Conservation (phyloP, 64 coral and sea anemone genomes). For the Porites australiensis region DNA sequence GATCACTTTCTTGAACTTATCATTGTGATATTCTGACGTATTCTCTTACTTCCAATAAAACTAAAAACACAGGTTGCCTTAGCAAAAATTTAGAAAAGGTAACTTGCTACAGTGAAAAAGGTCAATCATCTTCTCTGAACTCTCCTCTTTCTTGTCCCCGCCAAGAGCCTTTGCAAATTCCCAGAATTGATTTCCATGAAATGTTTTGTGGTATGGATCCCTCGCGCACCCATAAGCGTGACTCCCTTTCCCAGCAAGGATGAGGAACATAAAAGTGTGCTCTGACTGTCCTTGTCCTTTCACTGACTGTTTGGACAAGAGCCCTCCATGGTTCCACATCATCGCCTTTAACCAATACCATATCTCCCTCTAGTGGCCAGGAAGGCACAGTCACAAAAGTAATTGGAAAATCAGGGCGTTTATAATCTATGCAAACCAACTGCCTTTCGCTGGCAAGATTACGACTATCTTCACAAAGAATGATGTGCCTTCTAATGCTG, state of each 20-base stretch:
- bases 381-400: neutral
- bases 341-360: conserved; percentile 1
- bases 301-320: neutral
- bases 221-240: neutral
- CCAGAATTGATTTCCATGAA: conserved; percentile 4
- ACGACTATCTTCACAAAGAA: neutral
- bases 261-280: conserved; percentile 6
- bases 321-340: neutral
- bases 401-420: conserved; percentile 2
- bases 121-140: neutral
- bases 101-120: no score
- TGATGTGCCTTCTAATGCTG: neutral
- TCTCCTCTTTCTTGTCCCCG: neutral
- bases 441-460: neutral
- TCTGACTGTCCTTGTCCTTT: neutral
- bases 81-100: no score
- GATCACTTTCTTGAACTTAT: no score
- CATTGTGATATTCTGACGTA: no score
- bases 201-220: neutral
- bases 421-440: neutral
- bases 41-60: no score
- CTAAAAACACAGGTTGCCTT: no score
- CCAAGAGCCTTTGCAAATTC: conserved; percentile 5
- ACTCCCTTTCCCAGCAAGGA: neutral
- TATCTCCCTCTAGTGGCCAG: conserved; percentile 1